Evolutionary conservation across 2,888 invertebrate genomes (phyloP).

Genomic region (Coremacera marginata): DNA sequence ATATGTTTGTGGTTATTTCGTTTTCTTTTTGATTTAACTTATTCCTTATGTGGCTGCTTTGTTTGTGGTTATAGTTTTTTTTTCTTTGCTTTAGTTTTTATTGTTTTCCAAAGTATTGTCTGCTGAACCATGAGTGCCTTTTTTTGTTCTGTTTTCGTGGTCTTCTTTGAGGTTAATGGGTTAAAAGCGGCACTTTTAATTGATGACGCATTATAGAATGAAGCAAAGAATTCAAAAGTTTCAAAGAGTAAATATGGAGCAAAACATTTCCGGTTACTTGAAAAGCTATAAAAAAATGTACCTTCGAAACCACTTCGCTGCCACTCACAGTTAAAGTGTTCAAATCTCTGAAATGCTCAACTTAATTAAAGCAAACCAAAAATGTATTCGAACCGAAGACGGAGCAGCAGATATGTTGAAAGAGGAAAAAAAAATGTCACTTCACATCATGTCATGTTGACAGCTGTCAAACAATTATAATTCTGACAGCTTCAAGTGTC

Average conservation of each 20-base stretch:
- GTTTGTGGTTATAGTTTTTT: not conserved
- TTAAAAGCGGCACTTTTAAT: not conserved
- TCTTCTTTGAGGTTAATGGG: not conserved
- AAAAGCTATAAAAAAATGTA: not conserved
- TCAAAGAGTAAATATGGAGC: not conserved
- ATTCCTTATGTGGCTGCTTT: not conserved
- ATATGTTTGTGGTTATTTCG: not conserved
- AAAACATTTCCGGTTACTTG: not conserved
- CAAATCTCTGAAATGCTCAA: no score
- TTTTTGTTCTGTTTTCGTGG: not conserved
- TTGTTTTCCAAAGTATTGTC: not conserved
- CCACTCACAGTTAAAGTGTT: not conserved
- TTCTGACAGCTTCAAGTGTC: constrained; percentile 8
- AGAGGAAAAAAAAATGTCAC: not conserved
- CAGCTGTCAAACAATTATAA: constrained; percentile 7
- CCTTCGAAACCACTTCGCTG: not conserved
- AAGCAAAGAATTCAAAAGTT: no score
- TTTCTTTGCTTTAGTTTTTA: not conserved
- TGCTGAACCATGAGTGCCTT: not conserved
- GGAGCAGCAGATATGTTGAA: not conserved
- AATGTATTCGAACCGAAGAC: not conserved
- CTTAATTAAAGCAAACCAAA: no score
- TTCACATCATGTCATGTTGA: not conserved
- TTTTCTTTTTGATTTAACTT: not conserved
- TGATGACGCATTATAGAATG: not conserved